phyloP scores from a whole-genome alignment of 2,113 vertebrate species.

The Cavia porcellus region DNA sequence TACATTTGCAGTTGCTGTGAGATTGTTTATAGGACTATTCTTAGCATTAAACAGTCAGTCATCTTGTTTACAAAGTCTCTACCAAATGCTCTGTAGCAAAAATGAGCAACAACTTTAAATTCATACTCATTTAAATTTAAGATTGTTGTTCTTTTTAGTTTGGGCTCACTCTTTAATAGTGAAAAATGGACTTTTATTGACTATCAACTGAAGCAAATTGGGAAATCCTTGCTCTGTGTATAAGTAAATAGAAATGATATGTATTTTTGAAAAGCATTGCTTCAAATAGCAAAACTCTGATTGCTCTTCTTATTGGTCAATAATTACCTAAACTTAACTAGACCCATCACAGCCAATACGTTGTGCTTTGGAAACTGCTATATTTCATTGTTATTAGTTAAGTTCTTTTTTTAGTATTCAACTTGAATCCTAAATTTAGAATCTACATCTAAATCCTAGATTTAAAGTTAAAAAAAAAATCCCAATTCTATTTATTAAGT shows the following conservation, averaged over 20 bases:
- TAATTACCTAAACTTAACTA: neutral
- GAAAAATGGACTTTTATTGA: neutral
- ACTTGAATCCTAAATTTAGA: conserved; percentile 15
- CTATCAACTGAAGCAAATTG: neutral
- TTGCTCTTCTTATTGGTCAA: conserved; percentile 3
- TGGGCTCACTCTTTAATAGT: neutral
- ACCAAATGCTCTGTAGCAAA: neutral
- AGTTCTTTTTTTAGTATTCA: conserved; percentile 31
- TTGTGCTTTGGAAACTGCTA: neutral
- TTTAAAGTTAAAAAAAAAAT: neutral
- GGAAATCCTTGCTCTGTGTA: neutral
- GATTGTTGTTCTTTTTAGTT: neutral
- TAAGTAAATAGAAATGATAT: neutral
- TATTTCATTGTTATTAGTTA: conserved; percentile 12
- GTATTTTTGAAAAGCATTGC: conserved; percentile 1
- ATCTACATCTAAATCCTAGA: neutral
- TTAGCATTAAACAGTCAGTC: neutral
- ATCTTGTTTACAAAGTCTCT: neutral
- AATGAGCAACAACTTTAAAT: neutral
- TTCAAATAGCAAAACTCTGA: neutral
- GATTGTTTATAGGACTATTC: neutral
- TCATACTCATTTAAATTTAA: neutral
- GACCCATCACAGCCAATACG: neutral
- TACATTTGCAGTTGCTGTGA: neutral
- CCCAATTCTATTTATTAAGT: neutral